A percentile compares a stretch with the other conserved stretches of the same genome.
phyloP scores from a whole-genome alignment of 2,113 vertebrate genomes.

The Vulpes ferrilata region DNA sequence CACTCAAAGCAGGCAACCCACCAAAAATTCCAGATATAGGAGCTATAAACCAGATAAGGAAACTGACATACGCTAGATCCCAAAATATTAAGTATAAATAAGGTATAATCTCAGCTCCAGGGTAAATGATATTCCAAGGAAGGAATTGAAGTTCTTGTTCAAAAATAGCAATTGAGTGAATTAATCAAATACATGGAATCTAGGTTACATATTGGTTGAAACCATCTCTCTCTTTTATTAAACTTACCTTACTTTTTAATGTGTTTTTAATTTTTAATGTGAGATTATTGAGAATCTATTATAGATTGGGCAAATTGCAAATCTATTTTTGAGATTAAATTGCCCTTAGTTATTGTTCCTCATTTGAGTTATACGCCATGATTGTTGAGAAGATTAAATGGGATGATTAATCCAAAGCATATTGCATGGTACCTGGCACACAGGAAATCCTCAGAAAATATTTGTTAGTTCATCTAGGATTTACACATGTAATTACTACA shows the following conservation, averaged over 20 bases:
- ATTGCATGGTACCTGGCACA: neutral
- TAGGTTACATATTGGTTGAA: neutral
- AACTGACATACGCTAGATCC: neutral
- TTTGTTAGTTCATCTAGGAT: neutral
- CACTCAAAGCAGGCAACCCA: neutral
- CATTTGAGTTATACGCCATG: neutral
- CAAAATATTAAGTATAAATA: neutral
- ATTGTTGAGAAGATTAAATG: constrained; percentile 7
- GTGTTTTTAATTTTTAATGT: constrained; percentile 23
- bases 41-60: neutral
- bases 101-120: neutral
- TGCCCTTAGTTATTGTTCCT: neutral
- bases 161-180: neutral
- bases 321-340: neutral
- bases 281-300: neutral
- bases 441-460: neutral
- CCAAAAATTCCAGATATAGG: neutral
- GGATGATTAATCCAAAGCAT: neutral
- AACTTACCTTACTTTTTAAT: neutral
- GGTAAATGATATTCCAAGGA: neutral
- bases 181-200: neutral
- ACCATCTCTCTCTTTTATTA: neutral
- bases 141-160: neutral
- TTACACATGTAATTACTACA: neutral
- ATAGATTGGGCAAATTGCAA: neutral